Evolutionary conservation across 2,113 vertebrate species (phyloP).

Genomic region (Catagonus wagneri): DNA sequence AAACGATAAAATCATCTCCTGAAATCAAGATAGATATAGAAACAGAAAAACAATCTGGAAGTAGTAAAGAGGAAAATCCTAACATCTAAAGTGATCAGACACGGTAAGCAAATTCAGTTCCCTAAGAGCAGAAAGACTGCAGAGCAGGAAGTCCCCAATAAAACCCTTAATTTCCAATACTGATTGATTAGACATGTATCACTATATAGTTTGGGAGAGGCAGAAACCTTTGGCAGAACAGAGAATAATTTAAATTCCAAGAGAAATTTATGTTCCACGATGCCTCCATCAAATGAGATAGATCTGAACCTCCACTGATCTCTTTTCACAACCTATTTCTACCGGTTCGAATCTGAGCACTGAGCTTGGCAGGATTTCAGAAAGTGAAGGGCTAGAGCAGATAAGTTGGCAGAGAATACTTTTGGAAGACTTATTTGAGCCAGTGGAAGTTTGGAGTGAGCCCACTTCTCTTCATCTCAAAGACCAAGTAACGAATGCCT

Average conservation of each 20-base stretch:
- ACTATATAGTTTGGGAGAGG: neutral
- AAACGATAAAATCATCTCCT: neutral
- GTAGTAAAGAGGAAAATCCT: neutral
- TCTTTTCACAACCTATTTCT: neutral
- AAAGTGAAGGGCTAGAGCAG: neutral
- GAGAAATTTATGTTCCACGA: neutral
- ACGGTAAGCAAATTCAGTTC: neutral
- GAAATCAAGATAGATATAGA: neutral
- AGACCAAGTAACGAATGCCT: neutral
- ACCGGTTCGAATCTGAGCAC: neutral
- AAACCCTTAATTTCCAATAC: neutral
- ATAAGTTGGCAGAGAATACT: neutral
- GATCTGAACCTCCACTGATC: neutral
- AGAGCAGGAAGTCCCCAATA: neutral
- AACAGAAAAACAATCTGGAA: neutral
- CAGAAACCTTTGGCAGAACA: neutral
- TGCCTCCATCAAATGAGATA: neutral
- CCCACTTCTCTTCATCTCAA: neutral
- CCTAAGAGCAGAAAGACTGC: neutral
- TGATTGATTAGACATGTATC: neutral
- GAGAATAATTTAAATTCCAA: neutral
- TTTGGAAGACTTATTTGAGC: neutral
- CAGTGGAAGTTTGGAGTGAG: neutral
- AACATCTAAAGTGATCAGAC: neutral
- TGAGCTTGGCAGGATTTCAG: neutral